Evolutionary conservation across 1,140 invertebrate genomes (phyloP), one percentile per base, ranked within the genome.

Genomic region (Papilio glaucus): DNA sequence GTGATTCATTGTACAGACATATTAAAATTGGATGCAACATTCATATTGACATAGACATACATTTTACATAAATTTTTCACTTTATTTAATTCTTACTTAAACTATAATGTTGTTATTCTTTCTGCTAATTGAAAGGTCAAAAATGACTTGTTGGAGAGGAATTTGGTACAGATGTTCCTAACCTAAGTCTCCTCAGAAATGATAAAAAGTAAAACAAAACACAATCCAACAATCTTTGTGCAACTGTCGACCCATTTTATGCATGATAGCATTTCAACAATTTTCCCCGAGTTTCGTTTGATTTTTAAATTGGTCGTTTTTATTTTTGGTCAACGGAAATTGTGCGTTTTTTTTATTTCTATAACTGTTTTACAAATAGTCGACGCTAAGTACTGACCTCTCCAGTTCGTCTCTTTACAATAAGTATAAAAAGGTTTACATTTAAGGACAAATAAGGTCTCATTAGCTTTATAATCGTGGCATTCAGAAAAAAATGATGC

Each of bases 171-270:
- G n/a, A n/a, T n/a, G n/a, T n/a, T n/a, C n/a, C n/a, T n/a, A 49
- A 33, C 24, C n/a, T n/a, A 1, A 29, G 60, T 33, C 26, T 37
- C 26, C 29, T 8, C 18, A 7, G 12, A 60, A 24, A 60, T 24
- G 2, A 33, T 6, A 12, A 21, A 12, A 29, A 60, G n/a, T n/a
- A 60, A 62, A 62, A n/a, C 1, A 29, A 62, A 61, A 4, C 10
- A 13, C 9, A 37, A 26, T 61, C 12, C 12, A 33, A 18, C 60
- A 62, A 62, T 29, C 60, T 62, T 29, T 37, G 13, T 62, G 18
- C 9, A 15, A 37, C 60, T 18, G 60, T 37, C 29, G 60, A 62
- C 60, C 60, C 60, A 62, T 62, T 62, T 62, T 37, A 26, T 62
- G 60, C 60, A 33, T 37, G n/a, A 62, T 37, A 37, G 60, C n/a